phyloP scores from a whole-genome alignment of 2,113 vertebrate species.

The Petroica traversi region DNA sequence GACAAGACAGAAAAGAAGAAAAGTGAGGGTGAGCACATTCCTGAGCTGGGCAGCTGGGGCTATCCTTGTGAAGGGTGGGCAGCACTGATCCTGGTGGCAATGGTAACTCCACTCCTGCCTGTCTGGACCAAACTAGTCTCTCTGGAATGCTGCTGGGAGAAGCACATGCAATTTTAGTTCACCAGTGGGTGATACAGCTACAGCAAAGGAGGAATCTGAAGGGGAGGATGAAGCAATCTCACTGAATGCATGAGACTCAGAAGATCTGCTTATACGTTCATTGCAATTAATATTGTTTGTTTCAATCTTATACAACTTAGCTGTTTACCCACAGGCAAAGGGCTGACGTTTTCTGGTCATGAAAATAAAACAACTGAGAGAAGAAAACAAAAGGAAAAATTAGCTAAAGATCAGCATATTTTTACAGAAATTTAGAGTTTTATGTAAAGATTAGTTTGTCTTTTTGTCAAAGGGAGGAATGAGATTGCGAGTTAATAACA shows the following conservation, averaged over 20 bases:
- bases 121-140: not conserved
- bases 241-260: not conserved
- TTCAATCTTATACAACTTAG: not conserved
- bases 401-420: not conserved
- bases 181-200: not conserved
- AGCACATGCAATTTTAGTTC: not conserved
- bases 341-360: not conserved
- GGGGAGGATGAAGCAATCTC: not conserved
- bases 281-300: not conserved
- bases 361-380: not conserved
- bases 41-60: not conserved
- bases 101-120: not conserved
- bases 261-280: not conserved
- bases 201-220: not conserved
- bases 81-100: rapidly evolving
- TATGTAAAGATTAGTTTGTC: not conserved
- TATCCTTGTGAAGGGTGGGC: not conserved
- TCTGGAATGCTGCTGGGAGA: not conserved
- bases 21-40: not conserved
- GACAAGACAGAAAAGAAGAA: not conserved
- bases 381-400: not conserved
- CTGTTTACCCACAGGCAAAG: not conserved
- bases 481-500: not conserved
- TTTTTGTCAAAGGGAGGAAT: not conserved
- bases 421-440: not conserved